Percentiles rank a stretch among this genome's conserved stretches.
Evolutionary conservation across 2,797 vertebrate genomes (phyloP).

Genomic region (Zalophus californianus): DNA sequence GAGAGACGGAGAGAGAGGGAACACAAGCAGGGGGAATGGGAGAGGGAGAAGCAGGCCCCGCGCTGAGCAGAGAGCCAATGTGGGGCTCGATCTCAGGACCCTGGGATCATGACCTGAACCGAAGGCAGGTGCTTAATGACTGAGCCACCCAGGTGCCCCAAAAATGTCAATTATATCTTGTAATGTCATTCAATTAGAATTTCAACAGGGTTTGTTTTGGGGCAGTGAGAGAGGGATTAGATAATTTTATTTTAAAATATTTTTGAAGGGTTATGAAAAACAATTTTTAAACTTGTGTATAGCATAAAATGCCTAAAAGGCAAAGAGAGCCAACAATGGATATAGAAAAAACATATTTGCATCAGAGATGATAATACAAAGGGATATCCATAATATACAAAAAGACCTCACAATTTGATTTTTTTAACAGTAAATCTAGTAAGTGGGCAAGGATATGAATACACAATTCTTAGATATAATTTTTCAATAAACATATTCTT

Average conservation of each 20-base stretch:
- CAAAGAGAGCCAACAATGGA: background rate
- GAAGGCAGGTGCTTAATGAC: too few species aligned
- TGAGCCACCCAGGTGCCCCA: background rate
- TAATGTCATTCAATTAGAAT: background rate
- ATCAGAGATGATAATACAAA: background rate
- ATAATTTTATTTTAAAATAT: slow-evolving; percentile 4
- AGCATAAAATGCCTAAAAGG: background rate
- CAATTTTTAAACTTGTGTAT: background rate
- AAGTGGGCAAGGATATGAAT: background rate
- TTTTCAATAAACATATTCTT: slow-evolving; percentile 46
- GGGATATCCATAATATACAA: background rate
- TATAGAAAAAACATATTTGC: background rate
- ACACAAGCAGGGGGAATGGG: too few species aligned
- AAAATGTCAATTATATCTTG: background rate
- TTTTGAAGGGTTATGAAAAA: background rate
- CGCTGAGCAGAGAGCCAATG: too few species aligned
- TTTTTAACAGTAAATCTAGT: background rate
- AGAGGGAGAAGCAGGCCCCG: too few species aligned
- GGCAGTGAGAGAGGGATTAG: background rate
- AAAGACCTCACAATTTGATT: background rate
- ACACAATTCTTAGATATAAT: background rate
- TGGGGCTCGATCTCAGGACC: too few species aligned
- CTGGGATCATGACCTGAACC: too few species aligned
- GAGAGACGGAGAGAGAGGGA: too few species aligned
- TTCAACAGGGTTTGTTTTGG: background rate